Base-by-base conservation (phyloP, 1,140 invertebrate genomes). In the Rhyacophila brunnea region DNA sequence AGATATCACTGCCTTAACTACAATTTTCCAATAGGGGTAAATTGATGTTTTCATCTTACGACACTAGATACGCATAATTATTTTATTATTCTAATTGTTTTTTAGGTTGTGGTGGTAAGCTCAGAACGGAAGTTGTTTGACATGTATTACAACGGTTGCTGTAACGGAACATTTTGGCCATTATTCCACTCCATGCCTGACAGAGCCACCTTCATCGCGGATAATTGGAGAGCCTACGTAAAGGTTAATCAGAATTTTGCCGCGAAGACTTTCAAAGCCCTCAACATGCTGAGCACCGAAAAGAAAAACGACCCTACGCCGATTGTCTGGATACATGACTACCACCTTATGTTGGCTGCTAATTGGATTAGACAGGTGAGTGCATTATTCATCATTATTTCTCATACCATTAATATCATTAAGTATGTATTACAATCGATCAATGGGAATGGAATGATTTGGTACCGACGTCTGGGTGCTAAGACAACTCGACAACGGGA, bases 111-210 rank as follows among this genome's bases (percentile, higher is more conserved):
- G 0, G 85, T 89, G 1, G 91, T 95, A 1, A 84, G 86, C 66
- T 81, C 91, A 0, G 85, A 91, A 23, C 81, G 86, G 1, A 80
- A 80, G 45, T 74, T 88, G 52, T 93, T 93, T 66, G 87, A 93
- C 67, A 86, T 85, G 18, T 95, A 93, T 70, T 95, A 95, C 77
- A 94, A 95, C 78, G 92, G 92, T 0, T 93, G 91, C 70, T 95
- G 92, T 70, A 95, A 95, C 70, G 91, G 88, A 3, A 93, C 90
- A 0, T 92, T 95, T 68, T 95, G 92, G 92, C 92, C 92, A 0
- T 75, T 95, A 1, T 94, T 94, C 68, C 92, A 95, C 68, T 93
- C 91, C 1, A 93, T 94, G 91, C 91, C 91, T 0, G 91, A 83
- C 58, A 73, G 86, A 19, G 89, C 89, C 6, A 85, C 85, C 17